Conservation (phyloP, 1,140 invertebrate species). For the Melipona quadrifasciata region DNA sequence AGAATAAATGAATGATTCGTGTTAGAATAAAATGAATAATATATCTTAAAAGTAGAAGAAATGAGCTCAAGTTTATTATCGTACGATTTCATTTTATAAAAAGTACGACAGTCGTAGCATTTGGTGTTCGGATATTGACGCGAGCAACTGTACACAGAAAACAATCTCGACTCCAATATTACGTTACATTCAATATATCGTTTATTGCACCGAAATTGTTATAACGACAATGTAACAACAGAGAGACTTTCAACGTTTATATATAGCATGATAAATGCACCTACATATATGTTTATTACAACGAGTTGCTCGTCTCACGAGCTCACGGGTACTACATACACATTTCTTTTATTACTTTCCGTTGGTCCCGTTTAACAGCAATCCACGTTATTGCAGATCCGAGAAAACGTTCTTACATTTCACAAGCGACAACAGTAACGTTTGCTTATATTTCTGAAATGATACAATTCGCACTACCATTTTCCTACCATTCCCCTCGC, state of each 20-base stretch:
- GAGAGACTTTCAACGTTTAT: constrained; percentile 11
- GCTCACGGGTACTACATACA: constrained; percentile 44
- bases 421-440: neutral
- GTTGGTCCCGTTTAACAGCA: constrained; percentile 64
- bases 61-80: too few species aligned
- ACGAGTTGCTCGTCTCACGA: neutral
- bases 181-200: neutral
- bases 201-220: constrained; percentile 28
- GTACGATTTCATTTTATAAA: too few species aligned
- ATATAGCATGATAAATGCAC: neutral
- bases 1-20: too few species aligned
- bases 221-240: constrained; percentile 4
- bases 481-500: too few species aligned
- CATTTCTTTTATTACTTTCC: constrained; percentile 48
- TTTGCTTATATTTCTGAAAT: neutral
- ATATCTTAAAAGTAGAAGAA: too few species aligned
- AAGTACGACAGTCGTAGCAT: too few species aligned
- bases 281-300: neutral
- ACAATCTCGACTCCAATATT: too few species aligned
- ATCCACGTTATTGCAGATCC: constrained; percentile 23
- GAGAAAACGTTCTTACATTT: constrained; percentile 38
- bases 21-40: too few species aligned
- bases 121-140: too few species aligned
- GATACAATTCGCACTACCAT: neutral
- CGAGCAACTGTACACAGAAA: too few species aligned